These are phyloP conservation scores for Gymnocephalus cernua DNA, from an alignment of 2,113 vertebrate genomes.

Conservation along the genomic window DNA sequence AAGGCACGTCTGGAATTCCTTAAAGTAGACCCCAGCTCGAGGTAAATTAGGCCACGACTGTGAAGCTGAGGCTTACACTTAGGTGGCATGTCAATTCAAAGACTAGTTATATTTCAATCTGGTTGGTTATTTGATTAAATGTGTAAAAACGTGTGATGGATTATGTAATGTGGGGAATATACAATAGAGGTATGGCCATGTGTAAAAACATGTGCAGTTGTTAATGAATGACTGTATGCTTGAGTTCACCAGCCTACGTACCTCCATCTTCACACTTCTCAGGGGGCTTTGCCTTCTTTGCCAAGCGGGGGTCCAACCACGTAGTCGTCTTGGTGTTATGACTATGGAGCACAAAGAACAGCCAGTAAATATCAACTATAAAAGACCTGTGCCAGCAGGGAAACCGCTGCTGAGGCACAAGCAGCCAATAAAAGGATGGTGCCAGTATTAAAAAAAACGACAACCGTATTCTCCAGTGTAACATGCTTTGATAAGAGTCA, in stretches of 20 bases:
- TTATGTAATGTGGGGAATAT: slow-evolving; percentile 21
- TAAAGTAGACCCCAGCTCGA: slow-evolving; percentile 19
- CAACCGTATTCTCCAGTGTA: neutral
- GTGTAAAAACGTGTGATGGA: slow-evolving; percentile 26
- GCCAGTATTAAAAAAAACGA: neutral
- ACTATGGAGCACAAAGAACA: slow-evolving; percentile 80
- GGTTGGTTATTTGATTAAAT: slow-evolving; percentile 31
- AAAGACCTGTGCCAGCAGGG: slow-evolving; percentile 11
- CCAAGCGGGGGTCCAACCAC: slow-evolving; percentile 97
- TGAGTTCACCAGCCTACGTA: slow-evolving; percentile 69
- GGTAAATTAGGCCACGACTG: slow-evolving; percentile 35
- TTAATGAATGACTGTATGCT: slow-evolving; percentile 30
- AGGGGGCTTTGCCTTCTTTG: slow-evolving; percentile 97
- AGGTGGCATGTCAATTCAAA: slow-evolving; percentile 25
- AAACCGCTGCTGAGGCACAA: slow-evolving; percentile 16
- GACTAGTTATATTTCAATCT: slow-evolving; percentile 10
- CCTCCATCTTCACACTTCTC: slow-evolving; percentile 99
- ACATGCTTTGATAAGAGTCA: slow-evolving; percentile 16
- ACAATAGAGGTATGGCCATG: slow-evolving; percentile 16
- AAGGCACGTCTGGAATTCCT: slow-evolving; percentile 37
- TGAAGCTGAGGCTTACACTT: slow-evolving; percentile 14
- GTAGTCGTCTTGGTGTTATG: slow-evolving; percentile 99
- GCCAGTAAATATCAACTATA: slow-evolving; percentile 36
- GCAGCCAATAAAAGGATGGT: slow-evolving; percentile 1
- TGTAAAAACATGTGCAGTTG: slow-evolving; percentile 41